Percentiles rank a stretch among this genome's conserved stretches.
Evolutionary conservation across 2,797 vertebrate species (phyloP).

Genomic region (Uromys caudimaculatus): DNA sequence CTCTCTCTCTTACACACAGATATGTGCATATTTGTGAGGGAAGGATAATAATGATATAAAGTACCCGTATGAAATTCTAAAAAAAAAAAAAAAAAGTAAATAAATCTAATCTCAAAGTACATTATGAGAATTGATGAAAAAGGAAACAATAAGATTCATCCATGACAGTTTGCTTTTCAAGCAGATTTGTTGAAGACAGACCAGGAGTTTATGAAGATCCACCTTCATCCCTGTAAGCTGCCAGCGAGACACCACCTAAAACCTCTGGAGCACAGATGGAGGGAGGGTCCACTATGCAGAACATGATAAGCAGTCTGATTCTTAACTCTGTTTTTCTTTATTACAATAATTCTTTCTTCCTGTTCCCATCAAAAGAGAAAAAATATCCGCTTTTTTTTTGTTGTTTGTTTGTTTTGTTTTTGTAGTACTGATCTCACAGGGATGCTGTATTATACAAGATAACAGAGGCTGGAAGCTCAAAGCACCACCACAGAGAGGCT

Average conservation of each 20-base stretch:
- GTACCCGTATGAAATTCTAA: neutral
- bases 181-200: neutral
- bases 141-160: neutral
- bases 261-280: neutral
- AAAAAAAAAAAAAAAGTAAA: neutral
- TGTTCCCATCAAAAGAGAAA: neutral
- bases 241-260: neutral
- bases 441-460: neutral
- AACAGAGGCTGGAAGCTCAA: neutral
- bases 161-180: neutral
- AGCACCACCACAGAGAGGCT: neutral
- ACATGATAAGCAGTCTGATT: neutral
- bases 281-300: neutral
- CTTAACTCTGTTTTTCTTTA: neutral
- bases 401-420: neutral
- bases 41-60: neutral
- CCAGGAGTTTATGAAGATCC: neutral
- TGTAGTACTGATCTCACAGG: neutral
- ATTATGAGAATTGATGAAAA: neutral
- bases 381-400: neutral
- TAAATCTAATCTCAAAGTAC: neutral
- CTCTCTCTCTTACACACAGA: neutral
- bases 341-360: neutral
- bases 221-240: neutral
- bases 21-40: neutral